Evolutionary conservation across 2,797 vertebrate species (phyloP).

Genomic region (Channa striata): DNA sequence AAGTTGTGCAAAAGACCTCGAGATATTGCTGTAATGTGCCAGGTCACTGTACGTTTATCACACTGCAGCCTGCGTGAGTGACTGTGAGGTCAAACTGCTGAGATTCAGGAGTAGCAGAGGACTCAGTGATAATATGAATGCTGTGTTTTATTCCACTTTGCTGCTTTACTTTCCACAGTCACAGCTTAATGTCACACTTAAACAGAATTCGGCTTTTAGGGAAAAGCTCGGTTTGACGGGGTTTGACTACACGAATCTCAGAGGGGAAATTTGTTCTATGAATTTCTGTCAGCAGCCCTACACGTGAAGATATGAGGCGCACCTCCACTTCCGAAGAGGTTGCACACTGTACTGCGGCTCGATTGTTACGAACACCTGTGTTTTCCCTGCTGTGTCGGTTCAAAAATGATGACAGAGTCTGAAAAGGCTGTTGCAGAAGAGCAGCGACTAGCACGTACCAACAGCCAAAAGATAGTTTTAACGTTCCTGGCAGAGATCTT

Average conservation of each 20-base stretch:
- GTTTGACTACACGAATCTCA: too few species aligned
- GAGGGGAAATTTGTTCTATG: too few species aligned
- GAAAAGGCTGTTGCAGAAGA: background rate
- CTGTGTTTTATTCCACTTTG: too few species aligned
- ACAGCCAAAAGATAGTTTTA: background rate
- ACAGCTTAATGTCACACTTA: too few species aligned
- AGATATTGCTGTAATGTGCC: constrained; percentile 6
- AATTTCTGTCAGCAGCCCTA: background rate
- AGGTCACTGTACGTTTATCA: background rate
- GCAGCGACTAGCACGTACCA: background rate
- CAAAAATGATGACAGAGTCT: background rate
- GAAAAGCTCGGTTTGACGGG: too few species aligned
- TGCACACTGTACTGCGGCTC: too few species aligned
- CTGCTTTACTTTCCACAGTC: too few species aligned
- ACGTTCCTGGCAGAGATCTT: too few species aligned
- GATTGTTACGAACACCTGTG: background rate
- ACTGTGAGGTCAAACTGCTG: background rate
- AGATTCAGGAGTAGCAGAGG: background rate
- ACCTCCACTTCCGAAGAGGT: too few species aligned
- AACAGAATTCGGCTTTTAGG: too few species aligned
- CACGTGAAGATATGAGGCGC: too few species aligned
- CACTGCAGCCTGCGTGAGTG: background rate
- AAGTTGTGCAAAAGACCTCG: background rate
- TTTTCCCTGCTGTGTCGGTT: background rate
- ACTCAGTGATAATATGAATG: too few species aligned